These are phyloP conservation scores for Pungitius pungitius DNA, from an alignment of 2,113 vertebrate genomes.

Conservation along the genomic window DNA sequence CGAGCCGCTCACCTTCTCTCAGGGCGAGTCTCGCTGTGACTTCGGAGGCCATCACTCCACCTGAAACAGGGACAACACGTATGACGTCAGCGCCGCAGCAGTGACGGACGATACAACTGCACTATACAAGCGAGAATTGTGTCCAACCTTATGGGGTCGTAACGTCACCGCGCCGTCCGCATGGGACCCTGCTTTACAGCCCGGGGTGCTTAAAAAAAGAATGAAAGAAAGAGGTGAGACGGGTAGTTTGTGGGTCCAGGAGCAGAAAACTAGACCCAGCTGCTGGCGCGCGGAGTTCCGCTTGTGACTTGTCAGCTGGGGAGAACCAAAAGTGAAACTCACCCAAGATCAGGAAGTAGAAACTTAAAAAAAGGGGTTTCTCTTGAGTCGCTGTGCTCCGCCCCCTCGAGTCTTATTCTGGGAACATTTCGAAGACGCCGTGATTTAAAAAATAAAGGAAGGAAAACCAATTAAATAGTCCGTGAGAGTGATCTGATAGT, in stretches of 20 bases:
- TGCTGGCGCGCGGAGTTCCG: accelerated
- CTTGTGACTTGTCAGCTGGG: background rate
- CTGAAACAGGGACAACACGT: slow-evolving; percentile 17
- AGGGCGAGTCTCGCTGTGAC: background rate
- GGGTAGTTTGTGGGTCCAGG: accelerated
- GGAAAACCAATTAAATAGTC: too few relatives aligned
- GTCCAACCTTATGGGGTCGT: slow-evolving; percentile 1
- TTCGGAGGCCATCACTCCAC: slow-evolving; percentile 48
- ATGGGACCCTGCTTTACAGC: background rate
- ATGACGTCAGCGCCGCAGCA: background rate
- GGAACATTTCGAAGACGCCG: accelerated
- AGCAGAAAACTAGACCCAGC: too few relatives aligned
- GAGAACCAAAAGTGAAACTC: slow-evolving; percentile 61
- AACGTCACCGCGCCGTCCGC: background rate
- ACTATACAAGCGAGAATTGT: background rate
- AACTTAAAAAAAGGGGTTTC: background rate
- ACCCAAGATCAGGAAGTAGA: slow-evolving; percentile 47
- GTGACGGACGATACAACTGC: background rate
- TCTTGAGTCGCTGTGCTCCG: background rate
- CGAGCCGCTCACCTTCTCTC: slow-evolving; percentile 53
- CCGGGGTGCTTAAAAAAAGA: background rate
- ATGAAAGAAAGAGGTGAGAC: background rate
- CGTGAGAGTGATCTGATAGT: background rate
- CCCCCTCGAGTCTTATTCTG: background rate
- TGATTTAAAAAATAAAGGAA: background rate